Conservation (phyloP, 2,888 invertebrate species). For the Latrodectus hesperus region DNA sequence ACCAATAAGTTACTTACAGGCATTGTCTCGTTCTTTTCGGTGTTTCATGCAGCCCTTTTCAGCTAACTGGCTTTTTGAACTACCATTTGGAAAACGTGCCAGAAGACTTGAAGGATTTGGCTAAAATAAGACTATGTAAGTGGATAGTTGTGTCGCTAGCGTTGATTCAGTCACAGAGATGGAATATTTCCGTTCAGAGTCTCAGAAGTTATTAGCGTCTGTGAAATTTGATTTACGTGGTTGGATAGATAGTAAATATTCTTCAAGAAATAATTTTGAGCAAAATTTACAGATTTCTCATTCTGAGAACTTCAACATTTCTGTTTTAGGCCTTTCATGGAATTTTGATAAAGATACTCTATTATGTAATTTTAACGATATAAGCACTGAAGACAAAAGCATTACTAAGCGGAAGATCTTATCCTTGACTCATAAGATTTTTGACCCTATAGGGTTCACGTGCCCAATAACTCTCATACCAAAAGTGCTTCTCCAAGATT, state of each 20-base stretch:
- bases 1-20: neutral
- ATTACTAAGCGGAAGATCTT: neutral
- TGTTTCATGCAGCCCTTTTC: neutral
- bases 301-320: neutral
- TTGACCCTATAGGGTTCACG: neutral
- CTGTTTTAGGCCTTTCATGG: neutral
- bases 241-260: too few species aligned
- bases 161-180: neutral
- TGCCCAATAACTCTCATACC: neutral
- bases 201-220: neutral
- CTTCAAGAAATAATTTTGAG: neutral
- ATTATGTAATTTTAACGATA: neutral
- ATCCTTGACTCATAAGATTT: neutral
- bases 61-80: neutral
- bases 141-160: conserved; percentile 6
- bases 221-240: too few species aligned
- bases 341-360: too few species aligned
- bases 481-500: conserved; percentile 11
- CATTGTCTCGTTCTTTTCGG: neutral
- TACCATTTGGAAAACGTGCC: neutral
- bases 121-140: conserved; percentile 6
- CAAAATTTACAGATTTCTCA: neutral
- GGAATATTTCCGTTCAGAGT: neutral
- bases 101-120: neutral
- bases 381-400: neutral